Percentiles rank a stretch among this genome's conserved stretches.
Evolutionary conservation across 2,888 invertebrate genomes (phyloP).

Genomic region (Sarcophaga variegata): DNA sequence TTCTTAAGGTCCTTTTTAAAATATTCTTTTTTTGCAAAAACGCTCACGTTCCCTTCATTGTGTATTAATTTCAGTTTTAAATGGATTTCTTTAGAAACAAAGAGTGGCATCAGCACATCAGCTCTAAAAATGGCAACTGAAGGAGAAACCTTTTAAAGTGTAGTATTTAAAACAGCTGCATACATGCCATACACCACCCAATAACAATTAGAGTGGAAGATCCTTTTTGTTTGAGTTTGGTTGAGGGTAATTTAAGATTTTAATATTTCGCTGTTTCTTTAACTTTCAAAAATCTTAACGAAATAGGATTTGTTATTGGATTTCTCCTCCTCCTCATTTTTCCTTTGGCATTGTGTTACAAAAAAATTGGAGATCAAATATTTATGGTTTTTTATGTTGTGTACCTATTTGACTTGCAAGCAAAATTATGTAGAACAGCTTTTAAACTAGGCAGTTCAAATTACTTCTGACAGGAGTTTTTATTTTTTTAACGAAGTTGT

Average conservation of each 20-base stretch:
- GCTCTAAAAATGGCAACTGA: background rate
- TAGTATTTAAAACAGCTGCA: slow-evolving; percentile 54
- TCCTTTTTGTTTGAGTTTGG: background rate
- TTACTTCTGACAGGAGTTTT: too few species aligned
- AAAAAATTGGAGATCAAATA: too few species aligned
- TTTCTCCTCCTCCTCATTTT: too few species aligned
- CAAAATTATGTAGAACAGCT: too few species aligned
- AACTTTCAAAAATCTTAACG: background rate
- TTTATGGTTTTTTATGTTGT: too few species aligned
- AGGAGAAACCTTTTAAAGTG: slow-evolving; percentile 51
- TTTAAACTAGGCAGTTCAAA: too few species aligned
- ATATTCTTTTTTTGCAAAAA: too few species aligned
- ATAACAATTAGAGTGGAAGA: background rate
- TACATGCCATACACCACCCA: background rate
- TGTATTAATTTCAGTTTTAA: slow-evolving; percentile 54
- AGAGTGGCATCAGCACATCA: background rate
- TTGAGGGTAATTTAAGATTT: background rate
- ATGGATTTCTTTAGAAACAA: slow-evolving; percentile 23
- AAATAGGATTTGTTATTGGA: background rate
- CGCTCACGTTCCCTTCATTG: slow-evolving; percentile 32
- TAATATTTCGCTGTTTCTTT: background rate
- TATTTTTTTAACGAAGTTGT: too few species aligned
- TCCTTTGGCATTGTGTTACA: background rate
- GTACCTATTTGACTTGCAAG: too few species aligned
- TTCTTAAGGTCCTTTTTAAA: too few species aligned